These are phyloP conservation scores for Pheosia gnoma DNA, from an alignment of 2,888 invertebrate species.

Conservation along the genomic window DNA sequence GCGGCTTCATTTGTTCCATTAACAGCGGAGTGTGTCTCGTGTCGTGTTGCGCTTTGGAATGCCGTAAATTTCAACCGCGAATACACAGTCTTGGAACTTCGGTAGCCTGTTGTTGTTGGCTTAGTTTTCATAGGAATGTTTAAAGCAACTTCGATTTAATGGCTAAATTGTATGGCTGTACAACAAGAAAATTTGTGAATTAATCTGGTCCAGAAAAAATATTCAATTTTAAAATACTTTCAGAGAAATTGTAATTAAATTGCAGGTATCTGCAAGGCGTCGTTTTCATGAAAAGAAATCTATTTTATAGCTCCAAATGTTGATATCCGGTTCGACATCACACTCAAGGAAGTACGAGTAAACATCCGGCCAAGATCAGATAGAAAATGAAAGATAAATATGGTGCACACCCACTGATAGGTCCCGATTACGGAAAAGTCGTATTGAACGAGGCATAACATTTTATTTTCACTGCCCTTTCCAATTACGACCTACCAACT, in stretches of 20 bases:
- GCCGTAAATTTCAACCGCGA: slow-evolving; percentile 32
- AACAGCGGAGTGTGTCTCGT: slow-evolving; percentile 36
- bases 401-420: slow-evolving; percentile 9
- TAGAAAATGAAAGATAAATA: slow-evolving; percentile 28
- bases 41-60: slow-evolving; percentile 34
- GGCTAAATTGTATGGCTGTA: too few species aligned
- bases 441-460: slow-evolving; percentile 30
- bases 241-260: neutral
- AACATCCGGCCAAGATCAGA: slow-evolving; percentile 29
- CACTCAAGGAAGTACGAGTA: slow-evolving; percentile 31
- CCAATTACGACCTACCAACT: slow-evolving; percentile 54
- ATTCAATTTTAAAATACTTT: too few species aligned
- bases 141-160: too few species aligned
- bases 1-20: slow-evolving; percentile 56
- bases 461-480: slow-evolving; percentile 50
- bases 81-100: slow-evolving; percentile 2
- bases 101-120: neutral
- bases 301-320: slow-evolving; percentile 28
- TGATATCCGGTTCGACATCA: slow-evolving; percentile 30
- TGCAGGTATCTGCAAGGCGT: slow-evolving; percentile 14
- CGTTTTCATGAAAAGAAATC: slow-evolving; percentile 17
- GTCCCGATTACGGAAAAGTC: slow-evolving; percentile 18
- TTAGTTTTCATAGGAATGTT: too few species aligned
- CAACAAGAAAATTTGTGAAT: too few species aligned
- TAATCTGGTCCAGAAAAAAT: too few species aligned